Base-by-base conservation (phyloP, 2,113 vertebrate species). In the Boleophthalmus pectinirostris region DNA sequence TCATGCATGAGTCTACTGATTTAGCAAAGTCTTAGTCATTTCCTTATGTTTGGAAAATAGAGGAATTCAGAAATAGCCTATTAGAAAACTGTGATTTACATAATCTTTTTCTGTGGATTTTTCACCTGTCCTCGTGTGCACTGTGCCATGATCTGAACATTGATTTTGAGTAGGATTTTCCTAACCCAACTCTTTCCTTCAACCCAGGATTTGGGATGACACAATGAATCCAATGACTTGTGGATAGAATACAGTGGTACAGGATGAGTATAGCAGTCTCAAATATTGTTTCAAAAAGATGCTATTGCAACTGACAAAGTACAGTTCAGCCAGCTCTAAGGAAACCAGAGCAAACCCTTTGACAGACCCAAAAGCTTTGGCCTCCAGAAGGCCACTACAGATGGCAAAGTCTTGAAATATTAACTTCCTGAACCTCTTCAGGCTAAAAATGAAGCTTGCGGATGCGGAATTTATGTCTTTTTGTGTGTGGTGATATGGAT, bases 331-430 rank as follows among this genome's bases (percentile, higher is more conserved):
- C 64, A 68, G 84, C 35, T 84, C 76, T 77, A 29, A 69, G 24
- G 23, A 64, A 47, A 51, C 58, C 24, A 73, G 78, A 57, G 54
- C 60, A 24, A 53, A 70, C 38, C 77, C 68, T 79, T 75, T 71
- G 72, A 83, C 79, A 78, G 79, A 68, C 73, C 67, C 69, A 78
- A 80, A 70, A 54, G 69, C 84, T 85, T 82, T 75, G 81, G 81
- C 66, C 80, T 78, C 69, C 66, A 72, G 65, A 76, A 78, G 69
- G 78, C 82, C 81, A 63, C 75, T 58, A 38, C 81, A 85, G 84
- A 92, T 85, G 80, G 75, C 71, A 78, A 79, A 29, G 2, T 15
- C 33, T 16, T 89, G 69, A 89, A 92, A 89, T 76, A 87, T 89
- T 87, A 43, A 82, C 69, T 73, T 58, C 23, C 33, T 68, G 53